A percentile compares a stretch with the other conserved stretches of the same genome.
phyloP scores from a whole-genome alignment of 2,888 invertebrate species.

The Mystacides longicornis region DNA sequence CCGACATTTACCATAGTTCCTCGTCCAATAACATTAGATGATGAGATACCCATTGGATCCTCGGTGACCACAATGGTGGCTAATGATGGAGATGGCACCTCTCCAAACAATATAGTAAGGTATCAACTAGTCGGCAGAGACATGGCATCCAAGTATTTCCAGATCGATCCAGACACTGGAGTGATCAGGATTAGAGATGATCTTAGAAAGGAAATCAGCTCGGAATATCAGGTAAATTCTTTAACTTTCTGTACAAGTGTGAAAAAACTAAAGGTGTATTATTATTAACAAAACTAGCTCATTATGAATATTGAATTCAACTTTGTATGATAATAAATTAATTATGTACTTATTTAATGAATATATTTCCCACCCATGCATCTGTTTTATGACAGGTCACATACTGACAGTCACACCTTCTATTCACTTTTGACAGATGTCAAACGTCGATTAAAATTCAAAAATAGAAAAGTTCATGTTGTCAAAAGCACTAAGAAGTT shows the following conservation, averaged over 20 bases:
- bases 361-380: no score
- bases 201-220: constrained; percentile 75
- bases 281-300: no score
- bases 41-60: constrained; percentile 75
- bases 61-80: constrained; percentile 72
- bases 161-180: constrained; percentile 79
- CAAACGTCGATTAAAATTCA: no score
- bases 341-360: no score
- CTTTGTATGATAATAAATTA: no score
- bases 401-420: no score
- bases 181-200: constrained; percentile 75
- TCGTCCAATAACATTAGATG: constrained; percentile 75
- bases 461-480: no score
- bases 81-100: constrained; percentile 75
- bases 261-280: background rate
- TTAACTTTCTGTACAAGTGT: background rate
- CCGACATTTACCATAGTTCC: constrained; percentile 80
- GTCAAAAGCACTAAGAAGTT: no score
- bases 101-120: constrained; percentile 68
- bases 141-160: constrained; percentile 78
- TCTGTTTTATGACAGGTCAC: no score
- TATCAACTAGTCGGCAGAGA: constrained; percentile 79
- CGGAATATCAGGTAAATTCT: constrained; percentile 68
- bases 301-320: no score
- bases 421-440: no score